phyloP scores from a whole-genome alignment of 2,113 vertebrate species.

The Pongo abelii region DNA sequence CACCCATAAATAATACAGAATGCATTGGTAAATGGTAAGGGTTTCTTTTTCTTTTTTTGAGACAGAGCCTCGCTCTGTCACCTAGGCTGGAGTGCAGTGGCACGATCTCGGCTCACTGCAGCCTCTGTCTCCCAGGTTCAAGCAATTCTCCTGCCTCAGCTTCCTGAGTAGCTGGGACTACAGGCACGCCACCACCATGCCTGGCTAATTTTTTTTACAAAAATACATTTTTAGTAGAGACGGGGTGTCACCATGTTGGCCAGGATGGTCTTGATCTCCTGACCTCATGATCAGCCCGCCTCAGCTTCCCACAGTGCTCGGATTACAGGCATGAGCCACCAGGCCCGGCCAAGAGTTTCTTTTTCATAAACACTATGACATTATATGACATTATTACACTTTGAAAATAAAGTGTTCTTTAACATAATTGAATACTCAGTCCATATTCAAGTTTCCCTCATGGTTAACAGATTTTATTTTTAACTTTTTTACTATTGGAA shows the following conservation, averaged over 20 bases:
- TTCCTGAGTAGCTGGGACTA: no score
- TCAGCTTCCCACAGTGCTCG: no score
- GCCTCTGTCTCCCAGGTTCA: neutral
- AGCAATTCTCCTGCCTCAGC: neutral
- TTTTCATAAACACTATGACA: neutral
- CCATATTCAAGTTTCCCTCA: constrained; percentile 11
- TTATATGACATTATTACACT: neutral
- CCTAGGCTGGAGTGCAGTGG: no score
- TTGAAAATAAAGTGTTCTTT: constrained; percentile 32
- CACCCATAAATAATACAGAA: neutral
- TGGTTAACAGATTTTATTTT: neutral
- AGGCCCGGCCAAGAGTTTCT: neutral
- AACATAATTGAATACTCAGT: neutral
- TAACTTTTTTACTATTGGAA: neutral
- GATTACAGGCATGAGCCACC: no score
- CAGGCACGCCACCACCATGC: no score
- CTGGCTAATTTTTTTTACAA: no score
- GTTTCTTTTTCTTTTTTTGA: neutral
- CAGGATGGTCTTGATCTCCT: no score
- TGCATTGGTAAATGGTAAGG: neutral
- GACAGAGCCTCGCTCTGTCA: neutral
- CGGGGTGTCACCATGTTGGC: no score
- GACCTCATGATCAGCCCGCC: no score
- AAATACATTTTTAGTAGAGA: no score
- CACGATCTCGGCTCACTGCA: no score